phyloP scores from a whole-genome alignment of 2,113 vertebrate species.

The Chlamydotis undulata region DNA sequence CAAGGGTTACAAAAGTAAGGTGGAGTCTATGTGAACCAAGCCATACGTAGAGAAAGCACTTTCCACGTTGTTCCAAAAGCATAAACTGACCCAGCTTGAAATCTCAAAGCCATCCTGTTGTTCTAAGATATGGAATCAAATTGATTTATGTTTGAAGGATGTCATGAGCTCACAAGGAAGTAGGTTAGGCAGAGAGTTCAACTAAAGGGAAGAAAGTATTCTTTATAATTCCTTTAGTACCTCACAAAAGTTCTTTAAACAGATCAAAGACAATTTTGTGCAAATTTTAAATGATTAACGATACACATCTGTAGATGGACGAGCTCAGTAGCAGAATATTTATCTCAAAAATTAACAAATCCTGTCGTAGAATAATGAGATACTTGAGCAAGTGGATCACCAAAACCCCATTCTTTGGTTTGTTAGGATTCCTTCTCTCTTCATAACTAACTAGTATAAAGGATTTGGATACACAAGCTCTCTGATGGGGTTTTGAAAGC shows the following conservation, averaged over 20 bases:
- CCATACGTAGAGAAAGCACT: not conserved
- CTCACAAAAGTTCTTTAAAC: not conserved
- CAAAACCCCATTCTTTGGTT: not conserved
- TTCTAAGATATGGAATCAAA: not conserved
- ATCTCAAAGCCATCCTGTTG: not conserved
- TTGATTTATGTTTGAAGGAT: not conserved
- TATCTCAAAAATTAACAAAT: not conserved
- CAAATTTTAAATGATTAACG: not conserved
- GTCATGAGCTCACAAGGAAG: constrained; percentile 5
- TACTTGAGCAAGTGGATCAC: not conserved
- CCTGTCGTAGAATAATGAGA: not conserved
- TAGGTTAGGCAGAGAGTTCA: not conserved
- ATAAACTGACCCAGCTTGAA: not conserved
- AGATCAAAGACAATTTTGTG: not conserved
- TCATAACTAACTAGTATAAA: not conserved
- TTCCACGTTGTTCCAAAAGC: not conserved
- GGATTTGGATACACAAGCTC: not conserved
- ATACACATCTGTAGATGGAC: not conserved
- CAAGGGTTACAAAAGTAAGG: not conserved
- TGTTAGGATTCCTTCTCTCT: not conserved
- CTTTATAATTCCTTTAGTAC: not conserved
- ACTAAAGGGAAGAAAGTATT: not conserved
- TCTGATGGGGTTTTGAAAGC: not conserved
- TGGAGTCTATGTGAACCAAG: not conserved
- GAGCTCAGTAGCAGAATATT: not conserved